Evolutionary conservation across 2,113 vertebrate genomes (phyloP), one percentile per base, ranked within the genome.

Genomic region (Falco punctatus): DNA sequence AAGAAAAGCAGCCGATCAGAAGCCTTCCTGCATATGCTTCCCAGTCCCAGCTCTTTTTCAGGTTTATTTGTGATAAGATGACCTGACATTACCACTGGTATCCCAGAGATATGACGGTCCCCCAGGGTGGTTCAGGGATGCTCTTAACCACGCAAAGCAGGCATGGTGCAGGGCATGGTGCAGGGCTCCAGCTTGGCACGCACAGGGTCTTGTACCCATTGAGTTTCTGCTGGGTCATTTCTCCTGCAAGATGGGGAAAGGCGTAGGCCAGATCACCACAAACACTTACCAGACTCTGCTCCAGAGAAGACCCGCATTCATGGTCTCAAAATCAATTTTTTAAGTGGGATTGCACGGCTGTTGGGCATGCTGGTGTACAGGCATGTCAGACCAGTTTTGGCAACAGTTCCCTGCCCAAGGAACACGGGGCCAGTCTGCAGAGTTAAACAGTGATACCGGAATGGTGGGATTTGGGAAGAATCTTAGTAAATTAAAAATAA

Each of bases 81-180:
- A 30, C 9, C 49, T 33, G 86, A 30, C 12, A 15, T 10, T 5
- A 7, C 13, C 42, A 20, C 22, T 11, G 57, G 11, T 6, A 13
- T 3, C 33, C 57, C n/a, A n/a, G 14, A 24, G 42, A 23, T 15
- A 33, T 17, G 38, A 42, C 18, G 5, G 16, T 38, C n/a, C 57
- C 23, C 40, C 5, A 0, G 35, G 3, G 6, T 10, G 8, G 42
- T 18, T 67, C 69, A 15, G 81, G 6, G 66, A 32, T n/a, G 57
- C 65, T 55, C 28, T 16, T 51, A 27, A 4, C 1, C 1, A 5
- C 48, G 9, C 2, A 0, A 22, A 65, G 44, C 2, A 0, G 28
- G 67, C 58, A 30, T 1, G 0, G 5, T 38, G 38, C 38, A 38
- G 38, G 38, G 9, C 38, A 38, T 38, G 38, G 38, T 13, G 51